phyloP scores from a whole-genome alignment of 2,888 invertebrate species.

The Napeogenes inachia region DNA sequence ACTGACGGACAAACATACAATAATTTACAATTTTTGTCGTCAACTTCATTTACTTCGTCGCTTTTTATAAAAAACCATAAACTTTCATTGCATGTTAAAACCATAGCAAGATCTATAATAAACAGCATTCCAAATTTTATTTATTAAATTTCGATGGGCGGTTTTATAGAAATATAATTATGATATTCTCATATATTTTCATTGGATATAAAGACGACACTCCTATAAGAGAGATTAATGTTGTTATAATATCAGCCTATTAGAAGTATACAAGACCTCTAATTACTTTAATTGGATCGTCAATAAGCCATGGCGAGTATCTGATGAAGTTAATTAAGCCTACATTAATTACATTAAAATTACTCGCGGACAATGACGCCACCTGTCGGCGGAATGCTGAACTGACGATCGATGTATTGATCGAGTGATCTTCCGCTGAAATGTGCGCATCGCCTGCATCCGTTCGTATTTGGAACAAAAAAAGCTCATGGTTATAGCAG shows the following conservation, averaged over 20 bases:
- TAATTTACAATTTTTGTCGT: no score
- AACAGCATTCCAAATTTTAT: neutral
- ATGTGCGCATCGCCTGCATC: constrained; percentile 22
- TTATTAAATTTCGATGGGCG: neutral
- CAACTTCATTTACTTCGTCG: no score
- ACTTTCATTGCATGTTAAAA: no score
- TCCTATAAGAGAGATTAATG: constrained; percentile 20
- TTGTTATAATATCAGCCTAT: constrained; percentile 37
- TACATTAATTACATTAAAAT: constrained; percentile 74
- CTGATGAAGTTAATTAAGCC: constrained; percentile 65
- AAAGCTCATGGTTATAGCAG: constrained; percentile 14
- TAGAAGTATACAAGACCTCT: constrained; percentile 38
- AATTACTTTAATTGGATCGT: constrained; percentile 66
- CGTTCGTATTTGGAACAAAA: constrained; percentile 28
- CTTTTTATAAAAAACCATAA: no score
- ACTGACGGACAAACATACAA: no score
- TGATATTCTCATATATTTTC: neutral
- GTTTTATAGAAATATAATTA: no score
- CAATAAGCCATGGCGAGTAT: constrained; percentile 57
- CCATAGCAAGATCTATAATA: no score
- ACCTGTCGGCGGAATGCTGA: constrained; percentile 61
- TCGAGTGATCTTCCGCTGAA: constrained; percentile 33
- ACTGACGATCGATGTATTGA: constrained; percentile 53
- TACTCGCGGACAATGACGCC: constrained; percentile 63
- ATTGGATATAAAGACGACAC: neutral